Evolutionary conservation across 2,888 invertebrate genomes (phyloP).

Genomic region (Himalopsyche tibetana): DNA sequence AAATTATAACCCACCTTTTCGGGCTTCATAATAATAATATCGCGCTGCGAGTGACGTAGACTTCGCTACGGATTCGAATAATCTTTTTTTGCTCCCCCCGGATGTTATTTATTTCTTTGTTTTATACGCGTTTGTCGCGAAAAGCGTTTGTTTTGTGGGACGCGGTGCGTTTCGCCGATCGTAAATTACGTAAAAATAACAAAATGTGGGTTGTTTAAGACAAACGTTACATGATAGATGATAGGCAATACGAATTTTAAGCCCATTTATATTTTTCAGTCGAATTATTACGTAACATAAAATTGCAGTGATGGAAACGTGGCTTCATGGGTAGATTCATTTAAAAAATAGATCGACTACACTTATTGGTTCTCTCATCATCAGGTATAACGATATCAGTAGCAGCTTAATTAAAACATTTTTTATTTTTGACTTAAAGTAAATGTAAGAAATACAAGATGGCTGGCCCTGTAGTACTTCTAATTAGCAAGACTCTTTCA

Average conservation of each 20-base stretch:
- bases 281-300: slow-evolving; percentile 46
- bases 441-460: too few relatives aligned
- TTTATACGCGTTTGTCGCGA: slow-evolving; percentile 64
- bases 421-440: too few relatives aligned
- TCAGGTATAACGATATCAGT: too few relatives aligned
- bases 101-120: slow-evolving; percentile 64
- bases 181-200: slow-evolving; percentile 64
- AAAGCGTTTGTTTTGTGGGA: slow-evolving; percentile 49
- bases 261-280: slow-evolving; percentile 57
- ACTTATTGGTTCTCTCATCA: too few relatives aligned
- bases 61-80: slow-evolving; percentile 64
- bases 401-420: too few relatives aligned
- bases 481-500: too few relatives aligned
- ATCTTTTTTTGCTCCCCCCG: slow-evolving; percentile 62
- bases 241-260: slow-evolving; percentile 64
- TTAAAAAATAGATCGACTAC: background rate
- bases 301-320: slow-evolving; percentile 38
- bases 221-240: slow-evolving; percentile 66
- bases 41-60: slow-evolving; percentile 62
- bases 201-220: slow-evolving; percentile 65
- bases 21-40: slow-evolving; percentile 63
- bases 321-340: slow-evolving; percentile 42
- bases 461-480: too few relatives aligned
- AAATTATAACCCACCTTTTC: slow-evolving; percentile 66
- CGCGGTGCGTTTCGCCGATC: slow-evolving; percentile 54